phyloP scores from a whole-genome alignment of 2,888 invertebrate species.

The Amphipyra berbera region DNA sequence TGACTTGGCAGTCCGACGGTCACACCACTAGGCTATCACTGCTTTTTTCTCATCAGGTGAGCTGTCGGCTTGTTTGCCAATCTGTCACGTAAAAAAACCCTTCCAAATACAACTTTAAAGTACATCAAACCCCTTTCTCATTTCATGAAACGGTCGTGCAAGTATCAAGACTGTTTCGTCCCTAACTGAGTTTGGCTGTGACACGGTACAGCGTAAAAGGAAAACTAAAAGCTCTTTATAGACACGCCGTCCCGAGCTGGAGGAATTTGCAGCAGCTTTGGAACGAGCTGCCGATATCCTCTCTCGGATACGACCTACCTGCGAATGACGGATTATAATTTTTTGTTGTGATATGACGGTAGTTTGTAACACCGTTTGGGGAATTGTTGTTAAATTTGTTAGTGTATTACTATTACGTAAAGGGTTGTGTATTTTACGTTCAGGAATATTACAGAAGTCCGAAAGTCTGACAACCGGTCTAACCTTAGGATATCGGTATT shows the following conservation, averaged over 20 bases:
- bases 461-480: too few relatives aligned
- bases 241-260: slow-evolving; percentile 25
- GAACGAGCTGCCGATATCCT: slow-evolving; percentile 16
- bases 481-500: too few relatives aligned
- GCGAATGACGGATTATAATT: slow-evolving; percentile 10
- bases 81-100: too few relatives aligned
- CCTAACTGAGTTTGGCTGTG: slow-evolving; percentile 20
- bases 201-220: slow-evolving; percentile 40
- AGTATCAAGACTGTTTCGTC: slow-evolving; percentile 32
- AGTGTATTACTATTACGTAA: too few relatives aligned
- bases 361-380: too few relatives aligned
- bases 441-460: too few relatives aligned
- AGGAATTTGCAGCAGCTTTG: slow-evolving; percentile 47
- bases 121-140: background rate
- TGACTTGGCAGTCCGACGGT: too few relatives aligned
- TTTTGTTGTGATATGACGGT: slow-evolving; percentile 16
- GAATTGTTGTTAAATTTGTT: too few relatives aligned
- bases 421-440: too few relatives aligned
- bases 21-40: too few relatives aligned
- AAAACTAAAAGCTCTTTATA: slow-evolving; percentile 55
- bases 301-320: background rate
- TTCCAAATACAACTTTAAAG: background rate
- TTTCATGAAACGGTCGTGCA: background rate
- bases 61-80: too few relatives aligned
- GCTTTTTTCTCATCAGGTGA: too few relatives aligned